A percentile compares a stretch with the other conserved stretches of the same genome.
phyloP scores from a whole-genome alignment of 2,797 vertebrate genomes.

The Enteromius treurensis region DNA sequence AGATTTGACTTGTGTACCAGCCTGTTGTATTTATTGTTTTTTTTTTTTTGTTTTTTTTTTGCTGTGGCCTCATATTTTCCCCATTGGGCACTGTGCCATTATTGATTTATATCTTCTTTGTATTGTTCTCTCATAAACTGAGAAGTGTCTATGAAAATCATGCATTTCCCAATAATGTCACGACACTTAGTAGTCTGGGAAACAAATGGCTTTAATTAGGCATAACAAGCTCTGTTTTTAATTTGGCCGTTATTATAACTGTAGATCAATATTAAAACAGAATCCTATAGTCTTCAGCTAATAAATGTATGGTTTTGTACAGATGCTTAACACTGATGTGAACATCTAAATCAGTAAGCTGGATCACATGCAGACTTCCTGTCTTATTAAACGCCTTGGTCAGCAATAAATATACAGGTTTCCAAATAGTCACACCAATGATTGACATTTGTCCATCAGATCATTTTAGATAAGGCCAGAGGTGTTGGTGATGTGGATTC shows the following conservation, averaged over 20 bases:
- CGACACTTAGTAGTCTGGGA: neutral
- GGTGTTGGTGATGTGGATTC: neutral
- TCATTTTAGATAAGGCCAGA: slow-evolving; percentile 7
- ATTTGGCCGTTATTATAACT: slow-evolving; percentile 29
- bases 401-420: slow-evolving; percentile 54
- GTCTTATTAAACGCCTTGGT: slow-evolving; percentile 33
- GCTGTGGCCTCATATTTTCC: slow-evolving; percentile 13
- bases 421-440: slow-evolving; percentile 30
- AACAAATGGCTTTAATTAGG: slow-evolving; percentile 32
- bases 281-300: slow-evolving; percentile 9
- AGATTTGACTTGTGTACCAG: slow-evolving; percentile 15
- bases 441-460: slow-evolving; percentile 16
- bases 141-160: slow-evolving; percentile 24
- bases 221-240: neutral
- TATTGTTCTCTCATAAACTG: slow-evolving; percentile 25
- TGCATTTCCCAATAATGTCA: slow-evolving; percentile 5
- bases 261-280: neutral
- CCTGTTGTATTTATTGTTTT: slow-evolving; percentile 54
- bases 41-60: neutral
- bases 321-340: slow-evolving; percentile 9
- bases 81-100: slow-evolving; percentile 35
- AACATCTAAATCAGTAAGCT: neutral
- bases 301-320: slow-evolving; percentile 17
- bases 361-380: slow-evolving; percentile 20
- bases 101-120: slow-evolving; percentile 5